A percentile compares a stretch with the other conserved stretches of the same genome.
Conservation (phyloP, 2,888 invertebrate species). For the Venusia cambrica region DNA sequence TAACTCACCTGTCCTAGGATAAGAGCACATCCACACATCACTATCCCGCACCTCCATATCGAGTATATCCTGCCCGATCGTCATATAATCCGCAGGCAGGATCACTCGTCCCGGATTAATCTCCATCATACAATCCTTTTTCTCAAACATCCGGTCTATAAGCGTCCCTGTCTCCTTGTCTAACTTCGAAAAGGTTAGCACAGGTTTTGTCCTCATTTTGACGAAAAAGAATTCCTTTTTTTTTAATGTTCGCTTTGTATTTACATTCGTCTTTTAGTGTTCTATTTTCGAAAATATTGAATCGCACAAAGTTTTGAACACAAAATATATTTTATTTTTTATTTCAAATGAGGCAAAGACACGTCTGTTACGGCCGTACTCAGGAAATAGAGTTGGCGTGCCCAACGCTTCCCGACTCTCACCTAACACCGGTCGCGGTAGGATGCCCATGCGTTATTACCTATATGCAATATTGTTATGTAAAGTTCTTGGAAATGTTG, state of each 20-base stretch:
- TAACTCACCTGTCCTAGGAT: slow-evolving; percentile 90
- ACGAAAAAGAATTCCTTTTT: slow-evolving; percentile 8
- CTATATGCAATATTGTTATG: slow-evolving; percentile 14
- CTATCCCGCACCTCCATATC: slow-evolving; percentile 86
- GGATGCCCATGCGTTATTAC: slow-evolving; percentile 21
- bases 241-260: slow-evolving; percentile 5
- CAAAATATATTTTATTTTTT: slow-evolving; percentile 8
- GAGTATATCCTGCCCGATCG: slow-evolving; percentile 85
- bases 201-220: slow-evolving; percentile 60
- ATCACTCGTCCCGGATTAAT: slow-evolving; percentile 87
- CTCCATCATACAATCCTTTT: slow-evolving; percentile 85
- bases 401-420: slow-evolving; percentile 49
- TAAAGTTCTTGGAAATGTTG: slow-evolving; percentile 14
- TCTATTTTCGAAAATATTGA: slow-evolving; percentile 15
- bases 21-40: slow-evolving; percentile 93
- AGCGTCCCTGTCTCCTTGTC: slow-evolving; percentile 80
- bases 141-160: slow-evolving; percentile 85
- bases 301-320: no score
- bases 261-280: slow-evolving; percentile 5
- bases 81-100: slow-evolving; percentile 85
- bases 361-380: slow-evolving; percentile 22
- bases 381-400: slow-evolving; percentile 16
- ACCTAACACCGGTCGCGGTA: slow-evolving; percentile 27
- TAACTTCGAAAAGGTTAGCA: slow-evolving; percentile 79
- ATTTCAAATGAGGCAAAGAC: slow-evolving; percentile 12